phyloP scores from a whole-genome alignment of 2,113 vertebrate species.

The Neogale vison region DNA sequence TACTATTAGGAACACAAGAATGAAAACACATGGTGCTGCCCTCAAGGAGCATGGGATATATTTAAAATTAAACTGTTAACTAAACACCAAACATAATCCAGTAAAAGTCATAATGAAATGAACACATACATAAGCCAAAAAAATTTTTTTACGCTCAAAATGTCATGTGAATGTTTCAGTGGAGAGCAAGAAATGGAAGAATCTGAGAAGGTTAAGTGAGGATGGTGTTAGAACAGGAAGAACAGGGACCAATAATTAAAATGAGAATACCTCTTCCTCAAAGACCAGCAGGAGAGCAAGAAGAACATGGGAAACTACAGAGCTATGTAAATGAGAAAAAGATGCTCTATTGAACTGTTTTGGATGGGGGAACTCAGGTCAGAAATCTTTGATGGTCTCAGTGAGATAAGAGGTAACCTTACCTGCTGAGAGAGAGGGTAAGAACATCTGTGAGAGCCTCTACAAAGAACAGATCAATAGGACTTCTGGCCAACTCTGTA shows the following conservation, averaged over 20 bases:
- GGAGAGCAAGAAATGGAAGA: neutral
- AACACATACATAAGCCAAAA: neutral
- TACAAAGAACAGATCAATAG: neutral
- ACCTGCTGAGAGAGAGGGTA: neutral
- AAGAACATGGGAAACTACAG: neutral
- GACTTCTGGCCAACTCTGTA: neutral
- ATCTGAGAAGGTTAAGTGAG: neutral
- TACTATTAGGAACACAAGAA: neutral
- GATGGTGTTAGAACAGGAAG: neutral
- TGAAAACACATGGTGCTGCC: neutral
- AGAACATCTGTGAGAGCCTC: neutral
- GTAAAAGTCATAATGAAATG: constrained; percentile 4
- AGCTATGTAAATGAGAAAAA: neutral
- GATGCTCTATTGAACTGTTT: neutral
- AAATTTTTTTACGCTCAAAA: neutral
- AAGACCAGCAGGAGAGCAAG: neutral
- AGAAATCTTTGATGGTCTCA: neutral
- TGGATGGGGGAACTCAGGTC: neutral
- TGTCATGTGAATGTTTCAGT: neutral
- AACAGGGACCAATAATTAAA: constrained; percentile 20
- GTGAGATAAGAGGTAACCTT: neutral
- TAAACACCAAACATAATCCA: neutral
- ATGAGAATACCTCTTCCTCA: neutral
- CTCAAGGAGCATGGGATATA: neutral
- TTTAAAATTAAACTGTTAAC: neutral